These are phyloP conservation scores for Tyrannus savana DNA, from an alignment of 2,113 vertebrate species.

Conservation along the genomic window DNA sequence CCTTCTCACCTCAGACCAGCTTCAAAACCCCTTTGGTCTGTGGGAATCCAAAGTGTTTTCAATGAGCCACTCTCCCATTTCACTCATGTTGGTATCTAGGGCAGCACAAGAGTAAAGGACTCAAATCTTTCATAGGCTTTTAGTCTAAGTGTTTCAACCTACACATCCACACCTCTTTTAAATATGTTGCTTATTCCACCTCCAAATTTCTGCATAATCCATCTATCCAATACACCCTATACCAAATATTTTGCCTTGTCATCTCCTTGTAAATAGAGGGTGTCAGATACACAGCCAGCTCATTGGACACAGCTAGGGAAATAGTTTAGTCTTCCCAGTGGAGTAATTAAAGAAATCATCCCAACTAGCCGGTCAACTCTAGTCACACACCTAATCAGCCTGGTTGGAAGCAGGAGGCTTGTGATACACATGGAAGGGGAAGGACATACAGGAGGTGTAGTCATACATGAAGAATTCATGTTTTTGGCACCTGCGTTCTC, in stretches of 20 bases:
- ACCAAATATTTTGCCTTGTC: constrained; percentile 49
- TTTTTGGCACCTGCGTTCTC: neutral
- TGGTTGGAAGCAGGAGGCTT: neutral
- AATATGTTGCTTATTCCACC: neutral
- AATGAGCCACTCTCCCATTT: neutral
- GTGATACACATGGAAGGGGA: neutral
- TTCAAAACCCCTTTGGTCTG: neutral
- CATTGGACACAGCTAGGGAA: constrained; percentile 18
- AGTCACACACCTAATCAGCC: constrained; percentile 43
- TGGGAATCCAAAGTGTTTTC: neutral
- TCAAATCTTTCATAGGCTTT: neutral
- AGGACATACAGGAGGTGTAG: neutral
- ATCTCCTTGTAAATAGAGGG: constrained; percentile 60
- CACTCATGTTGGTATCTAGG: neutral
- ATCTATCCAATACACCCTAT: constrained; percentile 9
- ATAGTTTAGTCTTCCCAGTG: constrained; percentile 15
- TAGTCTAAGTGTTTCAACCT: neutral
- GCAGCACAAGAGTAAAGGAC: neutral
- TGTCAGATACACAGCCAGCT: constrained; percentile 16
- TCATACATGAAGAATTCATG: neutral
- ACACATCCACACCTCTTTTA: neutral
- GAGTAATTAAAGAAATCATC: constrained; percentile 39
- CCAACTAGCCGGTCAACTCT: neutral
- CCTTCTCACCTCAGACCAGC: neutral
- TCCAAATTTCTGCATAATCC: constrained; percentile 43